Conservation (phyloP, 2,113 vertebrate genomes). For the Brienomyrus brachyistius region DNA sequence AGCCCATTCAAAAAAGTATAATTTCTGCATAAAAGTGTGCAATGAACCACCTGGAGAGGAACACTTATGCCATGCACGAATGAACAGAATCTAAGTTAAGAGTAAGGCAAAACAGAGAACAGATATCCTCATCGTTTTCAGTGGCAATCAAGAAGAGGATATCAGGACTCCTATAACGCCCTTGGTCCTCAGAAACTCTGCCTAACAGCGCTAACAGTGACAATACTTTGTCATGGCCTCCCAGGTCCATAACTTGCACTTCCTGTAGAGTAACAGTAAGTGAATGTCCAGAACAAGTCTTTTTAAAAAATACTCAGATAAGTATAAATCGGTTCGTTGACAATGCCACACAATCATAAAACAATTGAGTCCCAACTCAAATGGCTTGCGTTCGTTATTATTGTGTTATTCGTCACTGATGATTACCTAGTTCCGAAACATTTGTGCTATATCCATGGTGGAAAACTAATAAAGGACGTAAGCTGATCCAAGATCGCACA, state of each 20-base stretch:
- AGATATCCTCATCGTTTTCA: neutral
- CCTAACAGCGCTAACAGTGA: neutral
- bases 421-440: neutral
- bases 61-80: neutral
- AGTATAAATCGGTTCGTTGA: neutral
- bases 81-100: neutral
- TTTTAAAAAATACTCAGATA: neutral
- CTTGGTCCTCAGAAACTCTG: neutral
- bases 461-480: neutral
- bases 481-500: neutral
- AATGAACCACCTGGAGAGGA: neutral
- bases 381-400: neutral
- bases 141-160: neutral
- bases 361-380: neutral
- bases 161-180: neutral
- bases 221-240: neutral
- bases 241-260: neutral
- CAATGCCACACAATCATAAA: neutral
- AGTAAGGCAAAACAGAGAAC: neutral
- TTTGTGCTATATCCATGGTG: neutral
- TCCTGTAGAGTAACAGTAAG: neutral
- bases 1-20: neutral
- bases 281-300: neutral
- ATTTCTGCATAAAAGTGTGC: conserved; percentile 14
- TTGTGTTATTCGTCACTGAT: neutral